Evolutionary conservation across 2,888 invertebrate species (phyloP).

Genomic region (Mactromeris polynyma): DNA sequence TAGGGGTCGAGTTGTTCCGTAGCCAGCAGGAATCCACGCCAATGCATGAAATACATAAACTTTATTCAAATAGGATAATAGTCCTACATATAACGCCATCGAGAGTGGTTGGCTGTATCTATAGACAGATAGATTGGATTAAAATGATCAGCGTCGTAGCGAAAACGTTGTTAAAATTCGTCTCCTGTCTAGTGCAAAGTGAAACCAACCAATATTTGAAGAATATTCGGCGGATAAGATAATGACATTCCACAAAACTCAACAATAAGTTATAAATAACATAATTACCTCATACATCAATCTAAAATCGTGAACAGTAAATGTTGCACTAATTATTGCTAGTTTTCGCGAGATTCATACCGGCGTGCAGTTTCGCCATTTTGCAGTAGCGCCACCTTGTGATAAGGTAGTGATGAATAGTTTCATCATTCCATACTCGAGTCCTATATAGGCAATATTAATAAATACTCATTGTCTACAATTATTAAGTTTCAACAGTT

Average conservation of each 20-base stretch:
- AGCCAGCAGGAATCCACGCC: too few species aligned
- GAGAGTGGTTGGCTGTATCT: too few species aligned
- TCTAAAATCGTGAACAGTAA: background rate
- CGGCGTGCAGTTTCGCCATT: background rate
- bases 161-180: background rate
- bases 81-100: too few species aligned
- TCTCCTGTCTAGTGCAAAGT: background rate
- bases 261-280: background rate
- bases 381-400: constrained; percentile 16
- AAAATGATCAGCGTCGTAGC: background rate
- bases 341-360: background rate
- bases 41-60: too few species aligned
- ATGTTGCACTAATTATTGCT: background rate
- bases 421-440: background rate
- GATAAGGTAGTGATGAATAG: background rate
- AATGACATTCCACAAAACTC: background rate
- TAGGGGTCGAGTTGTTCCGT: too few species aligned
- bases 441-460: too few species aligned
- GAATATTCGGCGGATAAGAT: background rate
- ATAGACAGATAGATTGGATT: too few species aligned
- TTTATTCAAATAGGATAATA: too few species aligned
- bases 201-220: background rate
- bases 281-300: background rate
- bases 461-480: background rate
- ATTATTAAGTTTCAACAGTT: background rate